phyloP scores from a whole-genome alignment of 1,140 invertebrate genomes.

The Pararge aegeria region DNA sequence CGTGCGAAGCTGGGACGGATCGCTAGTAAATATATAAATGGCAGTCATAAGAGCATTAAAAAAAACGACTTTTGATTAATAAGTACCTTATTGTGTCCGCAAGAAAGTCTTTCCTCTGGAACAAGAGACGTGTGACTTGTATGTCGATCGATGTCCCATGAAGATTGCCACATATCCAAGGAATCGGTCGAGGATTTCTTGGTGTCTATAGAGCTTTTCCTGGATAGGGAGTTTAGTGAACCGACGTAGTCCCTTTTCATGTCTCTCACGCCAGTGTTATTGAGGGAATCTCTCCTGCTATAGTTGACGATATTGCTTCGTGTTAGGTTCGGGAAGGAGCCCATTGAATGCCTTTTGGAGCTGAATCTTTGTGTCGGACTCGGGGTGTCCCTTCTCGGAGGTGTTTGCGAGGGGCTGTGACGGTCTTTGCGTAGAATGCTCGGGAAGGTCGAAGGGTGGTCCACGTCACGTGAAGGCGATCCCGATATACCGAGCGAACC shows the following conservation, averaged over 20 bases:
- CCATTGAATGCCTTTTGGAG: slow-evolving; percentile 71
- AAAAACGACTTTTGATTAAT: too few relatives aligned
- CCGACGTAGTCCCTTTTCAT: slow-evolving; percentile 76
- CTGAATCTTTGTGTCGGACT: slow-evolving; percentile 73
- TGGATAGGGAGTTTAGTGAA: slow-evolving; percentile 64
- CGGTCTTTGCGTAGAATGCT: slow-evolving; percentile 82
- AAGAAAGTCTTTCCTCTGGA: slow-evolving; percentile 51
- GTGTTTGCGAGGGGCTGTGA: slow-evolving; percentile 80
- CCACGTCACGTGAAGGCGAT: slow-evolving; percentile 80
- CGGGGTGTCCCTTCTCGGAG: slow-evolving; percentile 77
- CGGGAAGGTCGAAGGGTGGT: slow-evolving; percentile 85
- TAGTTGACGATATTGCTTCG: slow-evolving; percentile 62
- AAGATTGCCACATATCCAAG: slow-evolving; percentile 84
- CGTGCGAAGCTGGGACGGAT: too few relatives aligned
- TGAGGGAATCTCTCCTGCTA: slow-evolving; percentile 55
- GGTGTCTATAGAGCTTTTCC: slow-evolving; percentile 79
- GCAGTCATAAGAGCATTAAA: too few relatives aligned
- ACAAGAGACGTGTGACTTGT: slow-evolving; percentile 43
- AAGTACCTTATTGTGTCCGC: slow-evolving; percentile 63
- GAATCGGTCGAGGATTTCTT: slow-evolving; percentile 86
- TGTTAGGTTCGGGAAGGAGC: slow-evolving; percentile 63
- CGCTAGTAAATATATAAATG: too few relatives aligned
- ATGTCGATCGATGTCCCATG: slow-evolving; percentile 83
- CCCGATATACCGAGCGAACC: slow-evolving; percentile 81
- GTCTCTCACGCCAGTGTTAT: slow-evolving; percentile 58